phyloP scores from a whole-genome alignment of 2,797 vertebrate genomes.

The Micrastur ruficollis region DNA sequence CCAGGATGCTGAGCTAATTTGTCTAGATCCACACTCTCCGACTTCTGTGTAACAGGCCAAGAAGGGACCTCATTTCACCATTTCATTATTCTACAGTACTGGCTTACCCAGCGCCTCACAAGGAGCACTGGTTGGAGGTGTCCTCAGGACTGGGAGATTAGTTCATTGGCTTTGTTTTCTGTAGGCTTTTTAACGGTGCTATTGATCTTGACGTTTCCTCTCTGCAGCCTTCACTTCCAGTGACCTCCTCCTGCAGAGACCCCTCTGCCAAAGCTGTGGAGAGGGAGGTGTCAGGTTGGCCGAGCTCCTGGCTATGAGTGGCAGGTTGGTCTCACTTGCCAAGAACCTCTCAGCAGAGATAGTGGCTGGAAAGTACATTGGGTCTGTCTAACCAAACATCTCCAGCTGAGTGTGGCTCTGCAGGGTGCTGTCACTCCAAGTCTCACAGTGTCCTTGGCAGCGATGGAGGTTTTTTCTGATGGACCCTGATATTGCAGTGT shows the following conservation, averaged over 20 bases:
- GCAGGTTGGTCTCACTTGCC: background rate
- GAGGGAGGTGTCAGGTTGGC: background rate
- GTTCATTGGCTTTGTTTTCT: background rate
- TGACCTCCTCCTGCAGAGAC: background rate
- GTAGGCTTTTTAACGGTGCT: background rate
- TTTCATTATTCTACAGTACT: background rate
- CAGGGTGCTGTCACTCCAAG: background rate
- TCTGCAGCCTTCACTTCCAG: background rate
- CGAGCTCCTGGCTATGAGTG: slow-evolving; percentile 3
- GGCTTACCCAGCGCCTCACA: background rate
- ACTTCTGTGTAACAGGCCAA: background rate
- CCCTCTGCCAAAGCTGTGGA: background rate
- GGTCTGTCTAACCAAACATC: background rate
- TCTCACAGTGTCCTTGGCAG: background rate
- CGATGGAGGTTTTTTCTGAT: background rate
- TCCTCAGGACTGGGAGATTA: background rate
- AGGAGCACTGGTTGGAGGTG: background rate
- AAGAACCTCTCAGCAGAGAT: slow-evolving; percentile 4
- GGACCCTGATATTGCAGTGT: background rate
- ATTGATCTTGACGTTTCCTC: background rate
- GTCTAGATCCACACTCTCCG: background rate
- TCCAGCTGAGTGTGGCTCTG: background rate
- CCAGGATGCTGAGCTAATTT: background rate
- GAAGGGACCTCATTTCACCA: background rate
- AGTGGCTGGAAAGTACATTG: background rate